Percentiles rank a stretch among this genome's conserved stretches.
These are phyloP conservation scores for Archocentrus centrarchus DNA, from an alignment of 2,113 vertebrate species.

Conservation along the genomic window DNA sequence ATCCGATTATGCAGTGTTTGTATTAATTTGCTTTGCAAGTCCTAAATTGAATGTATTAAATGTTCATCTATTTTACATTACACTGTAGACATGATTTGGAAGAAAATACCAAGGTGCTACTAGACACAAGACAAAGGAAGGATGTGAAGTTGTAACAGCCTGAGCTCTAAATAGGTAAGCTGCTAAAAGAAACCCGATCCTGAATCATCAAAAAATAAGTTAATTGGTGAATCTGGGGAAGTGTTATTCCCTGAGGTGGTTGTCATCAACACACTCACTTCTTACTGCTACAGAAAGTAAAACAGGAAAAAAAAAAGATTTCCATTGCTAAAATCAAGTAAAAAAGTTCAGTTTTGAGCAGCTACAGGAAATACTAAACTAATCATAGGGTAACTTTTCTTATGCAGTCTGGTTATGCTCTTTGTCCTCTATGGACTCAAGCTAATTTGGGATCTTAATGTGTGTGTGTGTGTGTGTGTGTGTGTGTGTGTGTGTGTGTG, in stretches of 20 bases:
- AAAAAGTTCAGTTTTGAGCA: background rate
- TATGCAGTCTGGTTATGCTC: background rate
- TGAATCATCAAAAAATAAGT: constrained; percentile 14
- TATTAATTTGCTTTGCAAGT: constrained; percentile 7
- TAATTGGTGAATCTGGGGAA: constrained; percentile 30
- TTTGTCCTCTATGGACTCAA: background rate
- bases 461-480: background rate
- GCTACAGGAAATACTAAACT: background rate
- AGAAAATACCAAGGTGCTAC: constrained; percentile 26
- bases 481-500: background rate
- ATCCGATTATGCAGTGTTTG: background rate
- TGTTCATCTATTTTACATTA: background rate
- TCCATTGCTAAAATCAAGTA: background rate
- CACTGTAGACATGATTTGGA: background rate
- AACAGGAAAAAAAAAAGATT: background rate
- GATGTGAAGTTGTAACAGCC: constrained; percentile 35
- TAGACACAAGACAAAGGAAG: constrained; percentile 11
- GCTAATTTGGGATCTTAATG: background rate
- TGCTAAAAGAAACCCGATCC: constrained; percentile 18
- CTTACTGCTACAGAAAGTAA: background rate
- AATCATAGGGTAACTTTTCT: background rate
- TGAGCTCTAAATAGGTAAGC: constrained; percentile 18
- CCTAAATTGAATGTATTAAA: background rate
- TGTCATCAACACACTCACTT: constrained; percentile 20
- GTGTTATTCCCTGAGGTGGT: constrained; percentile 6